These are phyloP conservation scores for Takifugu flavidus DNA, from an alignment of 2,113 vertebrate genomes.

Conservation along the genomic window DNA sequence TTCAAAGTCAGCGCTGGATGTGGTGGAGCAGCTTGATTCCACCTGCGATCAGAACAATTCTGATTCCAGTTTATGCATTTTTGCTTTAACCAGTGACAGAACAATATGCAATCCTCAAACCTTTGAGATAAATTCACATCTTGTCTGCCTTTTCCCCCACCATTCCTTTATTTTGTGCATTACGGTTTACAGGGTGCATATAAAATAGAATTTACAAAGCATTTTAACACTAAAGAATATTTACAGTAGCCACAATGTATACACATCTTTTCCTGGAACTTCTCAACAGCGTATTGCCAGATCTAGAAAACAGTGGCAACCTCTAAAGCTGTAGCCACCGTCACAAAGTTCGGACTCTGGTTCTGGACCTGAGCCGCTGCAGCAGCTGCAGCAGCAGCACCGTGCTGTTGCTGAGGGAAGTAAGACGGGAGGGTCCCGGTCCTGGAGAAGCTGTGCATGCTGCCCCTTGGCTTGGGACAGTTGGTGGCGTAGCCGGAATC, in stretches of 20 bases:
- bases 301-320: constrained; percentile 74
- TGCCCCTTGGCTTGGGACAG: constrained; percentile 38
- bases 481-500: constrained; percentile 55
- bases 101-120: constrained; percentile 4
- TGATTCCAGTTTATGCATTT: constrained; percentile 29
- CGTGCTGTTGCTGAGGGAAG: constrained; percentile 43
- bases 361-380: constrained; percentile 12
- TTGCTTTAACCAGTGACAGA: constrained; percentile 9
- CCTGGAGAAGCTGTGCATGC: constrained; percentile 56
- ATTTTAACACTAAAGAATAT: constrained; percentile 10
- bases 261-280: constrained; percentile 12
- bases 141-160: too few relatives aligned
- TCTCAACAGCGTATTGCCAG: neutral
- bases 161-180: too few relatives aligned
- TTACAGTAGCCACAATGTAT: constrained; percentile 4
- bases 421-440: constrained; percentile 63
- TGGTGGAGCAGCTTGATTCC: constrained; percentile 59
- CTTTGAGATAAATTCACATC: too few relatives aligned
- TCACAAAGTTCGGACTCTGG: constrained; percentile 41
- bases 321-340: constrained; percentile 50
- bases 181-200: neutral
- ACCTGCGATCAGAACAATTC: constrained; percentile 52
- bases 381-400: constrained; percentile 3
- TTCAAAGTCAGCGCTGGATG: constrained; percentile 65
- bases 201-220: constrained; percentile 1